Conservation (phyloP, 2,797 vertebrate genomes). For the Halcyon smyrnensis region DNA sequence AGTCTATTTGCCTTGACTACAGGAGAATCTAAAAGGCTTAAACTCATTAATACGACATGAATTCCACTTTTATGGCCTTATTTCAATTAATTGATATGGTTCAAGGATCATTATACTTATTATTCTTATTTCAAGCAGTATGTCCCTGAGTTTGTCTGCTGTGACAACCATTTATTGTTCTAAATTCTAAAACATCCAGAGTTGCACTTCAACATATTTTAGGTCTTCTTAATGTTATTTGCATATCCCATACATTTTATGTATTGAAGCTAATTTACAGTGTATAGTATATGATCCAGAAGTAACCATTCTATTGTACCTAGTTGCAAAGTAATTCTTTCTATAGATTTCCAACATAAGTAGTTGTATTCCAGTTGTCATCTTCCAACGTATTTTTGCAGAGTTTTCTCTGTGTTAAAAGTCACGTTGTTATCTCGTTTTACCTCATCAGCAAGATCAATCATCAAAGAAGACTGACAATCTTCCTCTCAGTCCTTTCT, state of each 20-base stretch:
- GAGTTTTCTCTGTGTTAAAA: background rate
- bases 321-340: background rate
- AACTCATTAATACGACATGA: background rate
- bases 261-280: background rate
- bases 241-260: background rate
- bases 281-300: background rate
- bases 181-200: background rate
- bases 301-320: background rate
- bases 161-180: background rate
- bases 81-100: background rate
- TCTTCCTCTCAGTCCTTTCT: background rate
- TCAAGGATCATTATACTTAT: background rate
- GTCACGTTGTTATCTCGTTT: background rate
- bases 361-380: background rate
- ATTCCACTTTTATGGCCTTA: background rate
- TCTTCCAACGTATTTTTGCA: background rate
- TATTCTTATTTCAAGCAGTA: background rate
- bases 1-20: rapidly evolving
- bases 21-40: background rate
- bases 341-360: background rate
- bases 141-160: background rate
- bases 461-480: background rate
- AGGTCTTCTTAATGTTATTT: background rate
- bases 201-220: background rate
- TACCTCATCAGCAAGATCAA: background rate